These are phyloP conservation scores for Paradoxurus hermaphroditus DNA, from an alignment of 2,113 vertebrate genomes.

Conservation along the genomic window DNA sequence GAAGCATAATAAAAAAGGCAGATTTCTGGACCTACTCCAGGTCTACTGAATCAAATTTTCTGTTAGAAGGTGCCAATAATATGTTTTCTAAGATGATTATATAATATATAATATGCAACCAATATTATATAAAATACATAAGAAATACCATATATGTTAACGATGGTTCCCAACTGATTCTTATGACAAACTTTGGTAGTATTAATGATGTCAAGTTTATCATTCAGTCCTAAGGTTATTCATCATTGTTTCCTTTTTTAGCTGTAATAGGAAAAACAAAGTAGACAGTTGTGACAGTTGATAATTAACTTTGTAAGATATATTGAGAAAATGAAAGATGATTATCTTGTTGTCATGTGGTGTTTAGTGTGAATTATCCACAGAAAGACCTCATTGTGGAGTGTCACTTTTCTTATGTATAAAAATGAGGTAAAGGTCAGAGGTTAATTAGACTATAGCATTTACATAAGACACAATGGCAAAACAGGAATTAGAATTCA, in stretches of 20 bases:
- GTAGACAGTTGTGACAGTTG: neutral
- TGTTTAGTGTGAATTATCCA: neutral
- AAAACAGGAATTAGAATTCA: constrained; percentile 25
- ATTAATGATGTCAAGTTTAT: neutral
- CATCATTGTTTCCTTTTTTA: neutral
- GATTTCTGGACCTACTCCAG: neutral
- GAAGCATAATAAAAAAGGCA: neutral
- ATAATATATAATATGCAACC: neutral
- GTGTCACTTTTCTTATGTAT: neutral
- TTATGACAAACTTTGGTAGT: neutral
- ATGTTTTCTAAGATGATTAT: constrained; percentile 15
- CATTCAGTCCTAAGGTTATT: neutral
- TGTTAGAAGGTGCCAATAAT: neutral
- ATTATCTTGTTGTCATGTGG: neutral
- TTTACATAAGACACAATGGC: neutral
- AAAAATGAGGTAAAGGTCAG: constrained; percentile 33
- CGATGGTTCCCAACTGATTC: neutral
- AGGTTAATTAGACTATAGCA: neutral
- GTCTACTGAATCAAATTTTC: neutral
- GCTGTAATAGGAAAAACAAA: neutral
- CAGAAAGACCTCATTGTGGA: neutral
- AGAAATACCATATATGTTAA: neutral
- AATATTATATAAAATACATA: neutral
- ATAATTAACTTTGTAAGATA: constrained; percentile 29
- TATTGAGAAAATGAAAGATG: neutral